Percentiles rank a stretch among this genome's conserved stretches.
Evolutionary conservation across 2,113 vertebrate species (phyloP).

Genomic region (Aphelocoma coerulescens): DNA sequence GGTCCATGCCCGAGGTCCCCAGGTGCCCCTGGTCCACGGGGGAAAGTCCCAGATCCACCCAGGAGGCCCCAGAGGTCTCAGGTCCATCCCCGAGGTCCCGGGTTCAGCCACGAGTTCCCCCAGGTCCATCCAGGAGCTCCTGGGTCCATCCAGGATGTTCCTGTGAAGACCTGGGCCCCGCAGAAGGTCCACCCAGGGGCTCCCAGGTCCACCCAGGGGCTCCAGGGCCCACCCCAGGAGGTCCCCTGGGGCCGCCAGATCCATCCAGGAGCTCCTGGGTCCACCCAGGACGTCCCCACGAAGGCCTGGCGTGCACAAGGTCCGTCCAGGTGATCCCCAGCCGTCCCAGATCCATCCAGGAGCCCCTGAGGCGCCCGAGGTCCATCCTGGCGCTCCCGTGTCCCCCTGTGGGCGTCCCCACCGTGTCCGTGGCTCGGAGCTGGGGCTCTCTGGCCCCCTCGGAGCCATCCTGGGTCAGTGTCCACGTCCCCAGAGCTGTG

Average conservation of each 20-base stretch:
- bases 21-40: no score
- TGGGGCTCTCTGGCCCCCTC: neutral
- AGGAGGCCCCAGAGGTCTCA: neutral
- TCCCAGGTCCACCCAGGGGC: neutral
- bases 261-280: neutral
- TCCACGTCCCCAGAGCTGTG: neutral
- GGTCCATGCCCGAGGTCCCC: neutral
- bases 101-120: neutral
- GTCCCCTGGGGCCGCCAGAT: neutral
- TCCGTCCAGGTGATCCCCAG: neutral
- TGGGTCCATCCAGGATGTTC: neutral
- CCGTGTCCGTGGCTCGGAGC: neutral
- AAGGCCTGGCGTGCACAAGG: neutral
- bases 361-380: neutral
- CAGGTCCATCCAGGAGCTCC: neutral
- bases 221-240: neutral
- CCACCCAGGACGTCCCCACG: neutral
- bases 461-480: accelerated
- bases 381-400: neutral
- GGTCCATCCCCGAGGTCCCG: neutral
- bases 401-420: neutral
- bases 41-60: neutral
- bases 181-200: neutral
- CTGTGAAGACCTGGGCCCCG: neutral
- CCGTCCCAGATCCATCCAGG: neutral